Conservation (phyloP, 1,140 invertebrate genomes). For the Drosophila ironensis region DNA sequence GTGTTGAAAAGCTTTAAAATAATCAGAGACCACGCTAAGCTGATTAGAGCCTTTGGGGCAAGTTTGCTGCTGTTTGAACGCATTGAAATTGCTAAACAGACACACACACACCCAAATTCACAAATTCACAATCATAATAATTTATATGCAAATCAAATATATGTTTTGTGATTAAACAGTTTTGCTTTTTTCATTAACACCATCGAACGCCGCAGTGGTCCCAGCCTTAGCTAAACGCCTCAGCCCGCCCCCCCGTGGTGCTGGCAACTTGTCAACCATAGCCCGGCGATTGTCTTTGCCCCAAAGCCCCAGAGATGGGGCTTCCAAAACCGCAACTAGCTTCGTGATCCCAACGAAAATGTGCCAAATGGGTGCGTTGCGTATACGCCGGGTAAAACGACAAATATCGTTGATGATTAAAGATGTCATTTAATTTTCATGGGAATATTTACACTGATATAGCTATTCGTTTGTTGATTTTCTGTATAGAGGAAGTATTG, state of each 20-base stretch:
- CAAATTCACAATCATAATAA: constrained; percentile 42
- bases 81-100: constrained; percentile 17
- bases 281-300: constrained; percentile 12
- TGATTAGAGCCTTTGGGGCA: constrained; percentile 32
- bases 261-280: constrained; percentile 27
- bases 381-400: neutral
- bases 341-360: neutral
- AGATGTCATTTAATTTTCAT: too few relatives aligned
- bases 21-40: constrained; percentile 16
- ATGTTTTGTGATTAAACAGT: constrained; percentile 70
- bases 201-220: constrained; percentile 9
- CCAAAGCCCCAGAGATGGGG: constrained; percentile 9
- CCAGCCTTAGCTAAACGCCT: neutral
- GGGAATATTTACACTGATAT: too few relatives aligned
- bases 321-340: neutral
- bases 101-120: constrained; percentile 7
- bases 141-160: constrained; percentile 78
- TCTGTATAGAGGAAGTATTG: too few relatives aligned
- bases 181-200: constrained; percentile 78
- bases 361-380: too few relatives aligned
- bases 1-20: neutral
- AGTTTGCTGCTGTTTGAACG: constrained; percentile 17
- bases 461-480: too few relatives aligned
- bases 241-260: neutral
- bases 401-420: too few relatives aligned